These are phyloP conservation scores for Plodia interpunctella DNA, from an alignment of 1,140 invertebrate genomes.

Conservation along the genomic window DNA sequence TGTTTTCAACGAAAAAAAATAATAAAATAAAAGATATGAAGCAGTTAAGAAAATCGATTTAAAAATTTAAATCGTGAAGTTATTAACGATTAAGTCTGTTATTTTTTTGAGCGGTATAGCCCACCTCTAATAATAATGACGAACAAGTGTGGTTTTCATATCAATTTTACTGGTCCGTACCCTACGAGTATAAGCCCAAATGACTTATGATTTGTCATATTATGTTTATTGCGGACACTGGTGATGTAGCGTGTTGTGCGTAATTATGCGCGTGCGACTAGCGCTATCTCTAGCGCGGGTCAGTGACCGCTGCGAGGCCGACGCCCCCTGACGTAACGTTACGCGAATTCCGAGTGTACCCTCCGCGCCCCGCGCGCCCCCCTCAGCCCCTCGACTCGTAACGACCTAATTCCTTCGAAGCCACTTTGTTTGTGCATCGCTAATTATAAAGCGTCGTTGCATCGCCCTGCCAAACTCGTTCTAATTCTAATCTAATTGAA, in stretches of 20 bases:
- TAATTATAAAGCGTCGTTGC: constrained; percentile 67
- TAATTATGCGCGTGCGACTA: constrained; percentile 48
- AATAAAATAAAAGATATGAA: no score
- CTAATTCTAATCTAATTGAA: constrained; percentile 56
- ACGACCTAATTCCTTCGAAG: constrained; percentile 72
- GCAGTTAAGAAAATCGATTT: no score
- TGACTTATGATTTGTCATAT: not conserved
- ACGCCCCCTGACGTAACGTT: constrained; percentile 73
- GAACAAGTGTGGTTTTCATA: no score
- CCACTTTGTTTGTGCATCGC: constrained; percentile 69
- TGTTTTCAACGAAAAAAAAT: no score
- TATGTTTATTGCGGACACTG: not conserved
- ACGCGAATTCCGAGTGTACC: constrained; percentile 65
- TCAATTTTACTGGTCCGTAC: not conserved
- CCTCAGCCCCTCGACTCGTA: constrained; percentile 38
- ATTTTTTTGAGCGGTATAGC: no score
- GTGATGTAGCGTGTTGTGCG: constrained; percentile 21
- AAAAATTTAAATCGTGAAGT: no score
- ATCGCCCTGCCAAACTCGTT: constrained; percentile 49
- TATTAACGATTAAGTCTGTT: no score
- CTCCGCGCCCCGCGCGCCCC: constrained; percentile 23
- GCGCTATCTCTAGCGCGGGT: constrained; percentile 69
- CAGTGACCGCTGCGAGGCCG: constrained; percentile 67
- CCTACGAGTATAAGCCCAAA: not conserved
- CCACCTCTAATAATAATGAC: no score